Evolutionary conservation across 2,113 vertebrate species (phyloP).

Genomic region (Chaenocephalus aceratus): DNA sequence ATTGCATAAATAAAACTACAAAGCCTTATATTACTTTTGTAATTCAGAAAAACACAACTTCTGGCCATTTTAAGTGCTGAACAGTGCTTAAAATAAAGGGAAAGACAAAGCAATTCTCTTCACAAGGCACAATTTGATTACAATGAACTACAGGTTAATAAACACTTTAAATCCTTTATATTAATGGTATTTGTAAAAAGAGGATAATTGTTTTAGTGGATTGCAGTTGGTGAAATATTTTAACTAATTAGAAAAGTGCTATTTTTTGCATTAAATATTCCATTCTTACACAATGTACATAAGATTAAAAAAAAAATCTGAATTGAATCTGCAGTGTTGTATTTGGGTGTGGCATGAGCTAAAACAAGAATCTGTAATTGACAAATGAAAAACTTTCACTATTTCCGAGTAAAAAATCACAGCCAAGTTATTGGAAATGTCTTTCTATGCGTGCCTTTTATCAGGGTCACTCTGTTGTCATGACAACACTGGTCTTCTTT

Average conservation of each 20-base stretch:
- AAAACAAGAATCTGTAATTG: background rate
- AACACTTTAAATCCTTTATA: no score
- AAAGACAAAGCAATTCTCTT: conserved; percentile 2
- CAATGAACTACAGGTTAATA: no score
- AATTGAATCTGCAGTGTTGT: background rate
- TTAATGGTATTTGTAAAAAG: no score
- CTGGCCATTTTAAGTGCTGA: conserved; percentile 35
- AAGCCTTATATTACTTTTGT: background rate
- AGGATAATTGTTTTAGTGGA: background rate
- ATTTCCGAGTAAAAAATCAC: background rate
- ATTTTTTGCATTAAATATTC: background rate
- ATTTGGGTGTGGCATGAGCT: background rate
- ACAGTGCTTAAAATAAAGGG: conserved; percentile 2
- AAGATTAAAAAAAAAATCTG: background rate
- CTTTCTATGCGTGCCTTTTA: background rate
- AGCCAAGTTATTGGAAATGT: background rate
- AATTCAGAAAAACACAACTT: conserved; percentile 2
- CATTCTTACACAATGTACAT: background rate
- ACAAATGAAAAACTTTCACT: background rate
- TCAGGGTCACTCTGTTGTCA: conserved; percentile 1
- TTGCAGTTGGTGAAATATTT: background rate
- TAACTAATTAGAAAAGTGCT: conserved; percentile 2
- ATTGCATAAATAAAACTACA: background rate
- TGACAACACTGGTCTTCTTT: conserved; percentile 7
- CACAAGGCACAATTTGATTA: background rate